These are phyloP conservation scores for Cheilosia grossa DNA, from an alignment of 2,888 invertebrate genomes.

Conservation along the genomic window DNA sequence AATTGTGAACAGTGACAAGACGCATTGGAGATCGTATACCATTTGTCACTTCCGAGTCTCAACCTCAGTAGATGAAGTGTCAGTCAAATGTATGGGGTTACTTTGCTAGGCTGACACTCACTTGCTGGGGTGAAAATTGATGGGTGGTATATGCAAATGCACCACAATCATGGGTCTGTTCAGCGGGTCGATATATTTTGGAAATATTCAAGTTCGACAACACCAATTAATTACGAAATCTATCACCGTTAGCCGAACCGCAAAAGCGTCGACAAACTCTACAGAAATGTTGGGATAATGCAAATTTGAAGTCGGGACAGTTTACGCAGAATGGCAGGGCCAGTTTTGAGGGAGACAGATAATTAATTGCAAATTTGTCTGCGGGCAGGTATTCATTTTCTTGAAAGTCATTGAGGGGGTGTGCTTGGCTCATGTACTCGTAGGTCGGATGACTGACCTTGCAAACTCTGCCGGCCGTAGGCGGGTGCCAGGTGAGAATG, in stretches of 20 bases:
- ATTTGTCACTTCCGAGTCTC: slow-evolving; percentile 15
- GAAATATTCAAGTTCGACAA: not conserved
- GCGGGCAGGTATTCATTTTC: too few species aligned
- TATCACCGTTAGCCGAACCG: not conserved
- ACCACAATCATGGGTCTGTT: too few species aligned
- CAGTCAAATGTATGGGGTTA: slow-evolving; percentile 8
- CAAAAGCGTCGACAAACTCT: not conserved
- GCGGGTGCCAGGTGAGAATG: not conserved
- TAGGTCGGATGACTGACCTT: not conserved
- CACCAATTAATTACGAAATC: not conserved
- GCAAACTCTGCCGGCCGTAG: not conserved
- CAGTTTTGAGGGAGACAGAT: not conserved
- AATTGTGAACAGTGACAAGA: slow-evolving; percentile 12
- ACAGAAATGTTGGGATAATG: not conserved
- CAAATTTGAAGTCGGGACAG: not conserved
- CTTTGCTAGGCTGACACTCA: not conserved
- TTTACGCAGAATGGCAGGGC: not conserved
- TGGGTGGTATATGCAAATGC: too few species aligned
- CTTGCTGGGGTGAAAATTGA: not conserved
- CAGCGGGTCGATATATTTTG: too few species aligned
- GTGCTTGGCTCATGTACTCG: too few species aligned
- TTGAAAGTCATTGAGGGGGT: too few species aligned
- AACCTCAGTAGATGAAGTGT: not conserved
- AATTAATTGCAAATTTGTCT: not conserved
- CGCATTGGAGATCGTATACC: not conserved